Base-by-base conservation (phyloP, 2,888 invertebrate genomes). In the Amorpha juglandis region DNA sequence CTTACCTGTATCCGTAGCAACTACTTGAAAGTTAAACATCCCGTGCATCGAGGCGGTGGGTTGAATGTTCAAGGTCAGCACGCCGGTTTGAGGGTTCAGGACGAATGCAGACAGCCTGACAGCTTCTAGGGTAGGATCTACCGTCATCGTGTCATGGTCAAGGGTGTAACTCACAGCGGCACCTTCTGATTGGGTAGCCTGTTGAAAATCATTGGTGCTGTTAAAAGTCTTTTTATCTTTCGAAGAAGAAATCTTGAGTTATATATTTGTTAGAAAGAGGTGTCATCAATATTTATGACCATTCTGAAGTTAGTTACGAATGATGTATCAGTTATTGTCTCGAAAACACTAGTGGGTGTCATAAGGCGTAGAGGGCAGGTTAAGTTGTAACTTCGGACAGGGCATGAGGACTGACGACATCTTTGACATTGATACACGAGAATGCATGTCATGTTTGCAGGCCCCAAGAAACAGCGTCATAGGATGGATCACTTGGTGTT, bases 161-260 rank as follows among this genome's bases (percentile, higher is more conserved):
- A 94, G 87, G 0, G 69, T 63, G 83, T 94, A 95, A 0, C 78
- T 84, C 21, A 94, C 78, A 0, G 77, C 63, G 2, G 89, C 88
- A 52, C 90, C 82, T 69, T 95, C 95, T 0, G 92, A 86, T 79
- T 96, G 96, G 0, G 82, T 89, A 1, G 95, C 95, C 95, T 95
- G 74, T 3, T 1, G 12, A 9, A 51, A 55, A 64, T 38, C 6
- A 35, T 19, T 50, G n/a, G n/a, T 16, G 9, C 19, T 12, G 8
- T 27, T 27, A 27, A 3, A 27, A 27, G 27, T 27, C 2, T 6
- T 11, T 42, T 42, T 47, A 11, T 8, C 63, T 12, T 11, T 53
- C n/a, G 42, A 42, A 16, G 48, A 45, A 27, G 27, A 4, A 27
- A 27, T 27, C 4, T 27, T 4, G 27, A 27, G 4, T 27, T 27